These are phyloP conservation scores for Eolophus roseicapilla DNA, from an alignment of 2,113 vertebrate species.

Conservation along the genomic window DNA sequence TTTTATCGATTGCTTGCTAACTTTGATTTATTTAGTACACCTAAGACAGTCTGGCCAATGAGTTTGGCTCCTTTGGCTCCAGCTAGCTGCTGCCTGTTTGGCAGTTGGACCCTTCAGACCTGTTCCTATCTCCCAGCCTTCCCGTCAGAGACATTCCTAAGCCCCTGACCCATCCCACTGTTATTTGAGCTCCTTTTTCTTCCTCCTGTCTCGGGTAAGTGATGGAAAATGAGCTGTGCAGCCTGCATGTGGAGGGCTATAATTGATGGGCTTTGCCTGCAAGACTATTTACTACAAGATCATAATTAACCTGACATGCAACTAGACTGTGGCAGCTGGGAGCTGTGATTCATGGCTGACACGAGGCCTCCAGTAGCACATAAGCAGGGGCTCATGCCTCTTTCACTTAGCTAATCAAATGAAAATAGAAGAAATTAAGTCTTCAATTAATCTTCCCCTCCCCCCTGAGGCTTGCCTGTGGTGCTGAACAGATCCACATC, in stretches of 20 bases:
- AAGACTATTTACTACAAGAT: neutral
- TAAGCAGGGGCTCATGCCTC: neutral
- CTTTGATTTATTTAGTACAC: neutral
- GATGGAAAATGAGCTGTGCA: neutral
- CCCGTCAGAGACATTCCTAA: neutral
- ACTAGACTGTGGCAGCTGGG: neutral
- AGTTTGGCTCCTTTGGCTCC: neutral
- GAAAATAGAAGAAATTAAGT: neutral
- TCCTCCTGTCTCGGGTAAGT: neutral
- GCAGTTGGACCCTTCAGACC: neutral
- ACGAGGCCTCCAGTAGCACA: neutral
- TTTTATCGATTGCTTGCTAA: accelerated
- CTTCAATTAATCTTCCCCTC: neutral
- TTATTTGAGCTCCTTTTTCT: neutral
- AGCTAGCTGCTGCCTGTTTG: neutral
- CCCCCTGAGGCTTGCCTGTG: neutral
- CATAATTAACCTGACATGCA: neutral
- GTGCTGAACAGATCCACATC: neutral
- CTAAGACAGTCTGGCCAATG: neutral
- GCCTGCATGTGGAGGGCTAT: neutral
- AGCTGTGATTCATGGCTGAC: neutral
- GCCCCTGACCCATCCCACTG: neutral
- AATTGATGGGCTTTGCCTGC: neutral
- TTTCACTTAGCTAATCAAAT: neutral
- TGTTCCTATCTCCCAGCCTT: neutral